phyloP scores from a whole-genome alignment of 2,113 vertebrate genomes.

The Neopipo cinnamomea region DNA sequence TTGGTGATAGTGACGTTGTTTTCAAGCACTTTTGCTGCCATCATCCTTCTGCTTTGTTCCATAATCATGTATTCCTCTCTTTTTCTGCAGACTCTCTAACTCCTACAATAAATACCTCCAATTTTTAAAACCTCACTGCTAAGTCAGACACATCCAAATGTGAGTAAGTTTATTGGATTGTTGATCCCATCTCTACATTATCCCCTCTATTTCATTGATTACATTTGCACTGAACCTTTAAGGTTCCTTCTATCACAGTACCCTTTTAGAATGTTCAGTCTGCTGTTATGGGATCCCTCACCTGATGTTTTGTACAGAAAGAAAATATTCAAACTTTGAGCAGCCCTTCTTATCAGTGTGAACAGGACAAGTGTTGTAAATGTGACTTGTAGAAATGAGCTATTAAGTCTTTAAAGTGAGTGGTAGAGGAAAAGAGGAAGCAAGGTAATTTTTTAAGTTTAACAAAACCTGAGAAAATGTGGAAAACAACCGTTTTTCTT shows the following conservation, averaged over 20 bases:
- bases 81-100: not conserved
- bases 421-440: not conserved
- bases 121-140: not conserved
- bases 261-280: not conserved
- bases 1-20: not conserved
- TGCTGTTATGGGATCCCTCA: not conserved
- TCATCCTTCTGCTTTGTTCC: not conserved
- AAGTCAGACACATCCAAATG: not conserved
- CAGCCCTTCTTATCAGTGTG: not conserved
- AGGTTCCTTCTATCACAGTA: not conserved
- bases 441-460: not conserved
- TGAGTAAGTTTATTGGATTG: not conserved
- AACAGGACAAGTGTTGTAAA: not conserved
- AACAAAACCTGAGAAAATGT: not conserved
- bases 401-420: not conserved
- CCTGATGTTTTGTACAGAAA: not conserved
- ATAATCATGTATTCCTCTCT: not conserved
- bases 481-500: not conserved
- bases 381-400: not conserved
- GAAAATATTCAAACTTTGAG: not conserved
- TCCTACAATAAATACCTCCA: not conserved
- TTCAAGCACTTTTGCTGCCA: not conserved
- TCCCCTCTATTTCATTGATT: not conserved
- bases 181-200: not conserved
- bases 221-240: not conserved